Conservation (phyloP, 23 tunicate genomes). For the Styela clava region DNA sequence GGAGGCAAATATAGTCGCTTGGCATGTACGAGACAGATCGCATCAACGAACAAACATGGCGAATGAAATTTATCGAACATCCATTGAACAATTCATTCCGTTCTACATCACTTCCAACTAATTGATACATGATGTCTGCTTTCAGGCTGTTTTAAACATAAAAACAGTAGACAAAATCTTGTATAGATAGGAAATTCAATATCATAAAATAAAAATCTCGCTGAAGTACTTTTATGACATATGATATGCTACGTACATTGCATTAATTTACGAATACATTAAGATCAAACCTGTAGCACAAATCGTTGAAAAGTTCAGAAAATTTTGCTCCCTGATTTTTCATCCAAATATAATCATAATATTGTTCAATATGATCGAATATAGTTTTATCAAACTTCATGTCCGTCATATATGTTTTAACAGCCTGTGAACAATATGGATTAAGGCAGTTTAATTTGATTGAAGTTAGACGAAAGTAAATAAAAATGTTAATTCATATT, state of each 20-base stretch:
- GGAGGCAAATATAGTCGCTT: slow-evolving; percentile 82
- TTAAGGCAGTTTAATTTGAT: too few relatives aligned
- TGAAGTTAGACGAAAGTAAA: too few relatives aligned
- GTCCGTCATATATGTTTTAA: slow-evolving; percentile 72
- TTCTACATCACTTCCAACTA: slow-evolving; percentile 57
- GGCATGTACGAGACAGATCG: slow-evolving; percentile 73
- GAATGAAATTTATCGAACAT: slow-evolving; percentile 74
- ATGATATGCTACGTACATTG: too few relatives aligned
- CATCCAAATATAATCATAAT: slow-evolving; percentile 89
- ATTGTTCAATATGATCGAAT: slow-evolving; percentile 63
- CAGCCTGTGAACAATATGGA: slow-evolving; percentile 45
- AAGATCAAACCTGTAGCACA: slow-evolving; percentile 80
- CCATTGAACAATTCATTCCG: slow-evolving; percentile 62
- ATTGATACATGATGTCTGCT: slow-evolving; percentile 77
- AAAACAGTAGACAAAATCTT: too few relatives aligned
- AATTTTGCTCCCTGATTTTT: slow-evolving; percentile 72
- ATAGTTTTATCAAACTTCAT: slow-evolving; percentile 55
- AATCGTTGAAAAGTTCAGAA: slow-evolving; percentile 76
- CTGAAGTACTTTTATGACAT: too few relatives aligned
- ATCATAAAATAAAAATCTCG: too few relatives aligned
- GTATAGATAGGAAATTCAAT: too few relatives aligned
- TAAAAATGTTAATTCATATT: too few relatives aligned
- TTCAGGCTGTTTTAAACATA: slow-evolving; percentile 58
- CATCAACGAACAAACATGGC: slow-evolving; percentile 85
- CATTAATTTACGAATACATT: too few relatives aligned